phyloP scores from a whole-genome alignment of 2,888 invertebrate genomes.

The Diarsia dahlii region DNA sequence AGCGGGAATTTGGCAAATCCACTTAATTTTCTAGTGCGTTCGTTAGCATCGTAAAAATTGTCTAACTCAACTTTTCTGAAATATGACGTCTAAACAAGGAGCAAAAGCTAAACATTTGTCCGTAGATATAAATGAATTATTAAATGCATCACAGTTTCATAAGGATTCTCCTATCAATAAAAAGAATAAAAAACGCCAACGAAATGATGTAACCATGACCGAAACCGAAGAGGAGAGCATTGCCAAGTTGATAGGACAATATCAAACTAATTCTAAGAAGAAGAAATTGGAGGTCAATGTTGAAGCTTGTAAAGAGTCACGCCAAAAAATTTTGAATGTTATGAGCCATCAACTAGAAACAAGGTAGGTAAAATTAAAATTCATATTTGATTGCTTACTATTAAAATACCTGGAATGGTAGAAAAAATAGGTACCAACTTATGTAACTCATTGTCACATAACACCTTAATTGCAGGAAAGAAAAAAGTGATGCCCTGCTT shows the following conservation, averaged over 20 bases:
- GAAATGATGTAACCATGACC: conserved; percentile 61
- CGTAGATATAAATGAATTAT: conserved; percentile 77
- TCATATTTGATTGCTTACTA: neutral
- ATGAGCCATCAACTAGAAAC: conserved; percentile 78
- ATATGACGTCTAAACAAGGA: conserved; percentile 78
- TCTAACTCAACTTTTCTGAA: neutral
- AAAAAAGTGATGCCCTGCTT: conserved; percentile 75
- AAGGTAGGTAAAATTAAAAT: conserved; percentile 71
- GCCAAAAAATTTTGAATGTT: conserved; percentile 80
- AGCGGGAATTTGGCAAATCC: conserved; percentile 47
- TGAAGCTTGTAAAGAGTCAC: conserved; percentile 75
- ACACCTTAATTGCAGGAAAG: conserved; percentile 73
- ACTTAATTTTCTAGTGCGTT: conserved; percentile 2
- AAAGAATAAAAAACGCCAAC: conserved; percentile 75
- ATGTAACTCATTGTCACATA: neutral
- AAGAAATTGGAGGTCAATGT: conserved; percentile 73
- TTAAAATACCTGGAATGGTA: neutral
- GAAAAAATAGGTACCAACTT: neutral
- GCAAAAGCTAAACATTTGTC: conserved; percentile 76
- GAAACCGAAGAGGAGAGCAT: conserved; percentile 76
- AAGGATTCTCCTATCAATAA: conserved; percentile 77
- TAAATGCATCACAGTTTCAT: conserved; percentile 77
- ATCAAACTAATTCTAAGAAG: conserved; percentile 76
- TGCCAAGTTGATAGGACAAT: conserved; percentile 73
- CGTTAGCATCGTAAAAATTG: neutral